These are phyloP conservation scores for Botia kubotai DNA, from an alignment of 2,797 vertebrate species.

Conservation along the genomic window DNA sequence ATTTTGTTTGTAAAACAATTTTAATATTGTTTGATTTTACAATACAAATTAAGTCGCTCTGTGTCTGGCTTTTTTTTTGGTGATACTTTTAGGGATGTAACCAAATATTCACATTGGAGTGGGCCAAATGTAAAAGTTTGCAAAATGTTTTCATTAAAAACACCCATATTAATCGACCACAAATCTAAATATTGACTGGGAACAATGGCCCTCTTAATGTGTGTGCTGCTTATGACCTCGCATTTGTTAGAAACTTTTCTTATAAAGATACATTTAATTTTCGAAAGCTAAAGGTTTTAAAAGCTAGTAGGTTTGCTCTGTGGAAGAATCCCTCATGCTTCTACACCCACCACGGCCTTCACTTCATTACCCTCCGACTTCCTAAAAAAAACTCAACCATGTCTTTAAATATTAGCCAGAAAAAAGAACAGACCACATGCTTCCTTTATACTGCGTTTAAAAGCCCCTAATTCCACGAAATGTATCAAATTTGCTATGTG, in stretches of 20 bases:
- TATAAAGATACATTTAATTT: not conserved
- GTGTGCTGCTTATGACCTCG: no score
- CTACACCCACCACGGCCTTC: slow-evolving; percentile 51
- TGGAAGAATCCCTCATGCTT: not conserved
- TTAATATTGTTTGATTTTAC: not conserved
- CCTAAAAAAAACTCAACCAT: slow-evolving; percentile 16
- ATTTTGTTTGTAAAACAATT: not conserved
- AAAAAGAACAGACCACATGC: slow-evolving; percentile 37
- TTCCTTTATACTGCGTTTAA: slow-evolving; percentile 53
- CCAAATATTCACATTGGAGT: not conserved
- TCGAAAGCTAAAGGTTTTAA: not conserved
- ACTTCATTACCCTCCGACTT: slow-evolving; percentile 33
- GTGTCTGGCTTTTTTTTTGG: not conserved
- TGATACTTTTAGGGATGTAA: not conserved
- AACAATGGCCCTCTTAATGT: no score
- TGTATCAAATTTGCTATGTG: slow-evolving; percentile 52
- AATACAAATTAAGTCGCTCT: not conserved
- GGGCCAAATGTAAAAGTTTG: not conserved
- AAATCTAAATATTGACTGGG: not conserved
- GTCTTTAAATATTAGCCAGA: slow-evolving; percentile 12
- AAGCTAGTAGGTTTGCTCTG: not conserved
- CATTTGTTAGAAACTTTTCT: not conserved
- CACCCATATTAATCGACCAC: not conserved
- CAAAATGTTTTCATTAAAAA: not conserved
- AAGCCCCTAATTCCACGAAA: slow-evolving; percentile 43